Evolutionary conservation across 2,888 invertebrate species (phyloP), one percentile per base, ranked within the genome.

Genomic region (Fabriciana adippe): DNA sequence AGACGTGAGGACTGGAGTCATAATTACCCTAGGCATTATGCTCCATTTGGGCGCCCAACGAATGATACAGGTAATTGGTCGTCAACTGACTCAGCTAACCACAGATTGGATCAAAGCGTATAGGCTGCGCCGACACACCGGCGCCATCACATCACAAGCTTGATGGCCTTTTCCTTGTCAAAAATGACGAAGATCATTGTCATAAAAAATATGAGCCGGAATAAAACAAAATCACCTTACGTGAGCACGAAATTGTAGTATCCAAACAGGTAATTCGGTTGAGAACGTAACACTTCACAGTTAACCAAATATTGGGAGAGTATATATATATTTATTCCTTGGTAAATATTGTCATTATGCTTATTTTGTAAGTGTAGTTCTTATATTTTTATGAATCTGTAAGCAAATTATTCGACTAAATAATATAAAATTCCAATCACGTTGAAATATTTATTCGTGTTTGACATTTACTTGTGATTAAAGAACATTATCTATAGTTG

Each of bases 111-210:
- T 90, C 90, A 85, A 86, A 86, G 86, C 79, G 83, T 79, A 82
- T 88, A 87, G 84, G 86, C 83, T 73, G 74, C 73, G 84, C 84
- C 90, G 89, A 80, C 88, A 76, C 80, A 73, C 77, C 84, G 93
- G 93, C 93, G 92, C 93, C 93, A 84, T 78, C 75, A 15, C 80
- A 90, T 92, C 91, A 93, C 88, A 88, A 55, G 80, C 89, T 88
- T 92, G 93, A 93, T 92, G 89, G 90, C 90, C 88, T 90, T 92
- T 91, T 91, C 92, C 91, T 87, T 91, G 92, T 91, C 91, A 92
- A 90, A 92, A 93, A 89, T 92, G 92, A 92, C 91, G 92, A 86
- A 90, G 92, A 92, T 90, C 90, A 86, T 89, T 86, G 87, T 86
- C 83, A 81, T 89, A 90, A 92, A 90, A 82, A 91, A 86, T 81